A percentile compares a stretch with the other conserved stretches of the same genome.
Evolutionary conservation across 2,113 vertebrate genomes (phyloP).

Genomic region (Emydocephalus ijimae): DNA sequence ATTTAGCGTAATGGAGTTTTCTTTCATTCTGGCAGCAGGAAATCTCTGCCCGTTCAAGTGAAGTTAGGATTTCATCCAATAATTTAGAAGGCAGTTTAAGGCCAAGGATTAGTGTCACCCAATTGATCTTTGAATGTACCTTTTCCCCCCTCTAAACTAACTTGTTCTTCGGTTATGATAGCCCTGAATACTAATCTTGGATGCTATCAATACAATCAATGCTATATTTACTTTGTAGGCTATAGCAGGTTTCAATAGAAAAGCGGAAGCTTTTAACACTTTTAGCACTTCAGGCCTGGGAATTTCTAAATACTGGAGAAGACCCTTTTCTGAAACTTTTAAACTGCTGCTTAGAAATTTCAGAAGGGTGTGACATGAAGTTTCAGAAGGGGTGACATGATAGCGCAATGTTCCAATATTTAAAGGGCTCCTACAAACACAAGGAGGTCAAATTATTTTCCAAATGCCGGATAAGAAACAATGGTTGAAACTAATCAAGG

Average conservation of each 20-base stretch:
- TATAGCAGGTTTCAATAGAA: background rate
- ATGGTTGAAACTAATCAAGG: background rate
- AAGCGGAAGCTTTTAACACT: background rate
- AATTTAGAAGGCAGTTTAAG: background rate
- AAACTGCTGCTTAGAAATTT: background rate
- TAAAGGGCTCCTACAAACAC: background rate
- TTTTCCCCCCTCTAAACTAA: background rate
- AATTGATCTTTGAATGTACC: background rate
- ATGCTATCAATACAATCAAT: background rate
- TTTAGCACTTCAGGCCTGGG: background rate
- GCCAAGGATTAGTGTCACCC: background rate
- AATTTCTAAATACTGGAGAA: background rate
- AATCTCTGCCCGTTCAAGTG: background rate
- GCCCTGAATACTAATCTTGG: background rate
- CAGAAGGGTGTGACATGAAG: background rate
- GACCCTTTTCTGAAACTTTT: background rate
- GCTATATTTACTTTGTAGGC: background rate
- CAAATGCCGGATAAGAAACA: background rate
- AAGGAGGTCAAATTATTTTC: background rate
- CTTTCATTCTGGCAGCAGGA: background rate
- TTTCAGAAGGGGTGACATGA: background rate
- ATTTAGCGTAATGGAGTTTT: background rate
- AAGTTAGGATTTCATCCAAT: conserved; percentile 1
- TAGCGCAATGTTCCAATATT: background rate
- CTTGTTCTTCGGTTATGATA: background rate